Evolutionary conservation across 2,888 invertebrate species (phyloP), one percentile per base, ranked within the genome.

Genomic region (Stenolophus ochropezus): DNA sequence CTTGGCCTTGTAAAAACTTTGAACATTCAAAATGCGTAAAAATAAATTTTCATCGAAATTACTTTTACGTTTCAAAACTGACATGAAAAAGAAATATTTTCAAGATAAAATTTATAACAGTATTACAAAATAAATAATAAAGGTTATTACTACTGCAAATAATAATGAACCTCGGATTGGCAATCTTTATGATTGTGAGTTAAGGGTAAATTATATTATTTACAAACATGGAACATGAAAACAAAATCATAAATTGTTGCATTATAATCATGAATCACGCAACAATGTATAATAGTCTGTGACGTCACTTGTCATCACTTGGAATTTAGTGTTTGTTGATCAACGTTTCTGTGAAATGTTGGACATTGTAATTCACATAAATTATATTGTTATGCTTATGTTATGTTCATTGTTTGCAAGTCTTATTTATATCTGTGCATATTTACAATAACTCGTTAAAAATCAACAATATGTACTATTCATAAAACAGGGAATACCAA

Each of bases 231-330:
- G 21, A 18, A 49, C 47, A 47, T 73, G 73, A 56, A 77, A 77
- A 77, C 76, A 77, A 77, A 77, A 77, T 61, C 58, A 42, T 77
- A 77, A 77, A 77, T 77, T 77, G 76, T 77, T 77, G 25, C 6
- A 16, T 77, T 77, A 77, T 61, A 33, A 18, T 11, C 61, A 58
- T 77, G 58, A 56, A 56, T 77, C 76, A 77, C 76, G 76, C 76
- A 58, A 58, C 76, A 51, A 14, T 49, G 42, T 42, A 71, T 42
- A 58, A 20, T 61, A 58, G 20, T 27, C 49, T 20, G 21, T 77
- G 76, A 77, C 61, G 42, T 77, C 76, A 61, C 8, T 14, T 25
- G 61, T 61, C 61, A 23, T 25, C 61, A 61, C 56, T 21, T 58
- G 33, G 58, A 77, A 76, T 76, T 58, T 77, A 77, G 25, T 42